Evolutionary conservation across 2,888 invertebrate species (phyloP), one percentile per base, ranked within the genome.

Genomic region (Zelleria hepariella): DNA sequence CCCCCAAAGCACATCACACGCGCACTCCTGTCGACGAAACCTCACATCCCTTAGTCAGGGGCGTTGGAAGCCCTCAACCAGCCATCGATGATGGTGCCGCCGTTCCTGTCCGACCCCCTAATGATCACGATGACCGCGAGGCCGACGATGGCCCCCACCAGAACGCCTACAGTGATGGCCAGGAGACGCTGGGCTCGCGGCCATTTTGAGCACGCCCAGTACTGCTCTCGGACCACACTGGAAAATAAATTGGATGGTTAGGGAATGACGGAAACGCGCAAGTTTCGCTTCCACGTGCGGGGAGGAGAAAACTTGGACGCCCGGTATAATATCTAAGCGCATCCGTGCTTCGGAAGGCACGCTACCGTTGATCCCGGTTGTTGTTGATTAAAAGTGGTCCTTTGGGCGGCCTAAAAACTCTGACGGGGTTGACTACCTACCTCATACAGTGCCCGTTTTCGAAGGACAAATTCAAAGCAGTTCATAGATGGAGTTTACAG

Each of bases 191-290:
- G 85, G 0, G 71, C 75, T 25, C 71, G 67, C 0, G 86, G 79
- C 87, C 87, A 88, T 48, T 72, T 78, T 1, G 87, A 75, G 62
- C 87, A 88, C 0, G 83, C 69, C 81, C 87, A 88, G 68, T 88
- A 88, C 63, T 88, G 87, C 68, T 88, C 87, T 0, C 82, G 75
- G 53, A 82, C 72, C 0, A 58, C 87, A n/a, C 51, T 51, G 51
- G 26, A 51, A 51, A 8, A 2, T n/a, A 51, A 58, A 25, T n/a
- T n/a, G 20, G 10, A 42, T 10, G 23, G 5, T 52, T 20, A 52
- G 23, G 3, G 24, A n/a, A 58, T 42, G 32, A n/a, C n/a, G n/a
- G n/a, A n/a, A n/a, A n/a, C n/a, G n/a, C n/a, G n/a, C n/a, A n/a
- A n/a, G n/a, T n/a, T n/a, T n/a, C n/a, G n/a, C n/a, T n/a, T n/a